Percentiles rank a stretch among this genome's conserved stretches.
Evolutionary conservation across 2,113 vertebrate genomes (phyloP).

Genomic region (Loxodonta africana): DNA sequence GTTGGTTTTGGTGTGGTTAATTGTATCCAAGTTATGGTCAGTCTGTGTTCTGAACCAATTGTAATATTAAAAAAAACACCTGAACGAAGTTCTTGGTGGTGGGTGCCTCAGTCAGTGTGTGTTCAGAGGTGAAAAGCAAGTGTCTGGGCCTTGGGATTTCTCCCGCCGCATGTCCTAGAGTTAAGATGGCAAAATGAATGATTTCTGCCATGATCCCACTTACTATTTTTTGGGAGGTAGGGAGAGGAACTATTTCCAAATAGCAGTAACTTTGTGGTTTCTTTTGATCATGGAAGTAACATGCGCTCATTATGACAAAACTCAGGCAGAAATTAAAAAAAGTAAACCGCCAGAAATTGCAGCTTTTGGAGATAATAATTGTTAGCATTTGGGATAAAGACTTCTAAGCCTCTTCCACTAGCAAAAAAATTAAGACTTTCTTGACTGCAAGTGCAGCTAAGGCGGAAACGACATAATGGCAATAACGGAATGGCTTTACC

Average conservation of each 20-base stretch:
- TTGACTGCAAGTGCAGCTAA: not conserved
- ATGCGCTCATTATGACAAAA: not conserved
- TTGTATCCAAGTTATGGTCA: slow-evolving; percentile 37
- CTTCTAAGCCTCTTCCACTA: not conserved
- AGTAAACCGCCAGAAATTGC: not conserved
- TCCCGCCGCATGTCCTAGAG: not conserved
- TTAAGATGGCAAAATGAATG: not conserved
- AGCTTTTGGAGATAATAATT: slow-evolving; percentile 39
- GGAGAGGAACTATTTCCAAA: not conserved
- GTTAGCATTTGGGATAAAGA: not conserved
- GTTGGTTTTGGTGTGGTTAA: slow-evolving; percentile 62
- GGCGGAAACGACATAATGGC: not conserved
- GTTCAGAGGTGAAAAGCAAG: not conserved
- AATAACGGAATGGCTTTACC: not conserved
- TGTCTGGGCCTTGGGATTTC: not conserved
- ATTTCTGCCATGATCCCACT: not conserved
- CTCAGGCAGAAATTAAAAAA: slow-evolving; percentile 21
- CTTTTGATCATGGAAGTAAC: slow-evolving; percentile 49
- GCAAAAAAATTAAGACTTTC: not conserved
- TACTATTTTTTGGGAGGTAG: not conserved
- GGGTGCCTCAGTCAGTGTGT: rapidly evolving
- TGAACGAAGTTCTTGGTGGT: rapidly evolving
- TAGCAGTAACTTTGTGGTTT: not conserved
- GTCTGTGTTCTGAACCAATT: not conserved
- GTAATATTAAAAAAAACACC: not conserved